Evolutionary conservation across 2,888 invertebrate species (phyloP), one percentile per base, ranked within the genome.

Genomic region (Drosophila prostipennis): DNA sequence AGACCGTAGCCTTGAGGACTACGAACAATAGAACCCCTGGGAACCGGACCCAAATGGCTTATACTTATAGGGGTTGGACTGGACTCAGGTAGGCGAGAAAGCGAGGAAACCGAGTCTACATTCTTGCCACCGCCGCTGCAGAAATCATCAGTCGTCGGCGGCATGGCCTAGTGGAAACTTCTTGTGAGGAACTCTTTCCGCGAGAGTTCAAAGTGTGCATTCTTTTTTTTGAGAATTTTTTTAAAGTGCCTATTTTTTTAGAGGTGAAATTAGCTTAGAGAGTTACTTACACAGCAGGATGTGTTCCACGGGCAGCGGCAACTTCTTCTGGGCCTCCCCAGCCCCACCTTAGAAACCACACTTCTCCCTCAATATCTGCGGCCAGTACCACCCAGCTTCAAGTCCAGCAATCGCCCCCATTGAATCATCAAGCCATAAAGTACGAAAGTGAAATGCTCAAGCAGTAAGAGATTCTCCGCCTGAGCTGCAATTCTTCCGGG

Each of bases 71-170:
- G 57, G 57, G 57, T 23, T 52, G 56, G 51, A 13, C 26, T 40
- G 55, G 39, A 32, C 55, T 23, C 49, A 58, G 56, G 56, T 58
- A 14, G 32, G 32, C 42, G 14, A 56, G 49, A 36, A 32, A 7
- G 13, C 29, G 14, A 5, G 39, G 13, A 40, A 29, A 54, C 63
- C 81, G 78, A 79, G 85, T 6, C 64, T 63, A 57, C 51, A 13
- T 70, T 40, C 40, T 53, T 14, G 61, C 52, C 34, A 6, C 11
- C 8, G 23, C 26, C 37, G 14, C 49, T 11, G n/a, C 29, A 26
- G 55, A 37, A 63, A 26, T 16, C 65, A 74, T 61, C 79, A 80
- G 82, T 80, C 77, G 77, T 55, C 65, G 76, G 74, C 86, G 86
- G 71, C 86, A 81, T 74, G 77, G 61, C 55, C 14, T 14, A 55